Conservation (phyloP, 2,888 invertebrate species). For the Microctonus aethiopoides region DNA sequence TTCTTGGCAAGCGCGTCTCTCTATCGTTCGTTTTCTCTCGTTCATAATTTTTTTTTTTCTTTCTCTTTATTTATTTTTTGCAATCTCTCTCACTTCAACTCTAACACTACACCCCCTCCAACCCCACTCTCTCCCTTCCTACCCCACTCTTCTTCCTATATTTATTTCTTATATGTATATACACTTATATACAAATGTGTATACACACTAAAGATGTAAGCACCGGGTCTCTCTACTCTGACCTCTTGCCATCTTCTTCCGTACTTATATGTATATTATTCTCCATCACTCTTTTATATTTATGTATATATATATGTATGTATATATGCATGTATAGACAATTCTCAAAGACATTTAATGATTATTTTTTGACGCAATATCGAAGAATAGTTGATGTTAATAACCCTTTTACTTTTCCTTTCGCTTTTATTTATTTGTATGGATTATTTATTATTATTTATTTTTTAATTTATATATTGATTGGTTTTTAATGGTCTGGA, state of each 20-base stretch:
- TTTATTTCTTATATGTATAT: not conserved
- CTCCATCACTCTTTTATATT: not conserved
- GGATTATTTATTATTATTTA: not conserved
- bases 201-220: too few species aligned
- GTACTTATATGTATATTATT: conserved; percentile 2
- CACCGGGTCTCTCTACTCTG: not conserved
- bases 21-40: conserved; percentile 43
- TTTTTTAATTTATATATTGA: not conserved
- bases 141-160: not conserved
- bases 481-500: not conserved
- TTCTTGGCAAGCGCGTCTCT: conserved; percentile 56
- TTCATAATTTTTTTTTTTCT: conserved; percentile 6
- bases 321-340: not conserved
- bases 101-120: too few species aligned
- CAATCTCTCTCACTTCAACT: conserved; percentile 20
- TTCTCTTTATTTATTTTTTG: conserved; percentile 26
- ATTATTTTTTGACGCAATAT: not conserved
- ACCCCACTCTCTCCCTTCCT: too few species aligned
- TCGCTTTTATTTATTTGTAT: not conserved
- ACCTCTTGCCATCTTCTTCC: not conserved
- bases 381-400: not conserved
- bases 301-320: not conserved
- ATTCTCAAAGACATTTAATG: not conserved
- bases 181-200: too few species aligned
- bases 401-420: not conserved